Evolutionary conservation across 1,140 invertebrate genomes (phyloP), one percentile per base, ranked within the genome.

Genomic region (Theocolax elegans): DNA sequence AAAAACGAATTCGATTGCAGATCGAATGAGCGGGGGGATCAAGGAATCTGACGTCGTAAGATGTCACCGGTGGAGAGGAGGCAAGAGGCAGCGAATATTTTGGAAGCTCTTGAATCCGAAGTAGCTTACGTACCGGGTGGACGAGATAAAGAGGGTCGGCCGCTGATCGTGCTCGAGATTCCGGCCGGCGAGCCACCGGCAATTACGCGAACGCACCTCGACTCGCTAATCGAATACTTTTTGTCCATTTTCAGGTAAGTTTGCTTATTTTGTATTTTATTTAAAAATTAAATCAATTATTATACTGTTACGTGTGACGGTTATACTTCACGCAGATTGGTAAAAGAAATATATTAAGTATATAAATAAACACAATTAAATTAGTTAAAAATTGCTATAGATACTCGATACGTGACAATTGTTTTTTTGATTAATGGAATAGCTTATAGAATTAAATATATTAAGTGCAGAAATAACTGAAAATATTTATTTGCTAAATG

Each of bases 71-170:
- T 76, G 77, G 69, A 72, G 38, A 75, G 65, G 58, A 70, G 65
- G 38, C 23, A 77, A 23, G 77, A 82, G 81, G 86, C 87, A 65
- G 79, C 81, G 66, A 83, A 87, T 62, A 85, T 88, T 67, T 82
- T 88, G 75, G 84, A 85, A 72, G 84, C 82, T 59, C 77, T 89
- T 74, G 85, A 88, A 78, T 87, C 83, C 64, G 86, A 87, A 72
- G 74, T 89, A 72, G 89, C 87, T 64, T 88, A 88, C 76, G 79
- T 91, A 66, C 90, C 90, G 51, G 91, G 91, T 59, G 89, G 90
- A 65, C 85, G 88, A 69, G 91, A 92, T 83, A 87, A 87, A 42
- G 88, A 90, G 69, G 89, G 89, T 42, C 86, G 88, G 46, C 88
- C 91, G 48, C 81, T 92, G 72, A 81, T 92, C 63, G 81, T 91